phyloP scores from a whole-genome alignment of 2,113 vertebrate species.

The Cyanoliseus patagonus region DNA sequence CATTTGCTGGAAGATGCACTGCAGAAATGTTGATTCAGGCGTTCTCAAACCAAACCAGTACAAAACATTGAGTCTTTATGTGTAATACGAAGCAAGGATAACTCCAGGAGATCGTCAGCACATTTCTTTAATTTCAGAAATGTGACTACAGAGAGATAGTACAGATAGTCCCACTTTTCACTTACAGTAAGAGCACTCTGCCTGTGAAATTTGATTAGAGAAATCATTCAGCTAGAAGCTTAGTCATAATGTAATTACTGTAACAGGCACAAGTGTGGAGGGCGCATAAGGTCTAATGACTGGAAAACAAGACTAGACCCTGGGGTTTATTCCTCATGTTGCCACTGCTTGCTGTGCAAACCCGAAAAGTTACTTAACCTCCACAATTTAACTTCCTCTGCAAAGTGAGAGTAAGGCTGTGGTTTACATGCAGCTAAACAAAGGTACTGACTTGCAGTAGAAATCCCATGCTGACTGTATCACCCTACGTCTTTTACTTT shows the following conservation, averaged over 20 bases:
- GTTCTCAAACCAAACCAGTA: background rate
- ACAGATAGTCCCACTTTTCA: background rate
- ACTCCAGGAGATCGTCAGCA: background rate
- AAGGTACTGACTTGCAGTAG: background rate
- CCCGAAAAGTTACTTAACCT: background rate
- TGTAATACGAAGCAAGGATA: background rate
- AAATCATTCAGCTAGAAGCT: background rate
- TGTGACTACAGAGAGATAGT: background rate
- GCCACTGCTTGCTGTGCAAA: background rate
- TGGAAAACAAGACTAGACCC: background rate
- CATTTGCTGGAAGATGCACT: background rate
- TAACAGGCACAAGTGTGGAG: background rate
- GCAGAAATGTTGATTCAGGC: background rate
- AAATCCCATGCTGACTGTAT: background rate
- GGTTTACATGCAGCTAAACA: background rate
- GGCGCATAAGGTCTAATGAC: background rate
- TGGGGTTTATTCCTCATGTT: background rate
- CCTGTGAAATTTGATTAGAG: background rate
- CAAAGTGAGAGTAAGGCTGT: background rate
- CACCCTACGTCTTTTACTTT: background rate
- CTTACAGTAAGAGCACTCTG: background rate
- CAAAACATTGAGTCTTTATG: background rate
- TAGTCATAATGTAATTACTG: background rate
- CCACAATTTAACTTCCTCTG: background rate
- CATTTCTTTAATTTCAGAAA: background rate